These are phyloP conservation scores for Pristionchus exspectatus DNA, from an alignment of 2,888 invertebrate genomes.

Conservation along the genomic window DNA sequence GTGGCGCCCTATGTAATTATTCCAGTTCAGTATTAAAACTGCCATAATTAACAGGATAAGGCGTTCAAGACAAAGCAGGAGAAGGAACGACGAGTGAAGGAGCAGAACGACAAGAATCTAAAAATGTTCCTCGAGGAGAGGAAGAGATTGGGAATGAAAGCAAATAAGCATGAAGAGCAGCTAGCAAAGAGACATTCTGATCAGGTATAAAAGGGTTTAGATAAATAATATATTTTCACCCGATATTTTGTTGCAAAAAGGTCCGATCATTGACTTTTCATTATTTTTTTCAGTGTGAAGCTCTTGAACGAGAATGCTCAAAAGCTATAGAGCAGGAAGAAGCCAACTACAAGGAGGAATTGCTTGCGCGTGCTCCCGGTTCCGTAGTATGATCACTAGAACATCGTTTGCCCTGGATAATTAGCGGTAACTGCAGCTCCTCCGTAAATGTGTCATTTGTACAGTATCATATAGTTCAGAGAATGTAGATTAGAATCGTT, in stretches of 20 bases:
- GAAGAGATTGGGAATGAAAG: constrained; percentile 74
- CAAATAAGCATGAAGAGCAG: constrained; percentile 76
- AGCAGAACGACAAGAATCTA: constrained; percentile 88
- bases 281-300: constrained; percentile 58
- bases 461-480: constrained; percentile 5
- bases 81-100: constrained; percentile 89
- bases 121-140: constrained; percentile 79
- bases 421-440: not conserved
- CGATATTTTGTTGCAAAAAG: not conserved
- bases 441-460: not conserved
- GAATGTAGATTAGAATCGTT: not conserved
- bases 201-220: constrained; percentile 58
- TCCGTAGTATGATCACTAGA: constrained; percentile 69
- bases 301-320: constrained; percentile 71
- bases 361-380: constrained; percentile 72
- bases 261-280: not conserved
- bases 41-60: constrained; percentile 86
- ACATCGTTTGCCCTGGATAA: too few species aligned
- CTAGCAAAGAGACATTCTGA: constrained; percentile 74
- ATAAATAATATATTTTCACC: not conserved
- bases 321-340: constrained; percentile 74
- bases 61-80: constrained; percentile 96
- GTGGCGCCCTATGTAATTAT: too few species aligned
- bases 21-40: not conserved
- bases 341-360: constrained; percentile 74